Percentiles rank a stretch among this genome's conserved stretches.
Conservation (phyloP, 2,113 vertebrate genomes). For the Camelus dromedarius region DNA sequence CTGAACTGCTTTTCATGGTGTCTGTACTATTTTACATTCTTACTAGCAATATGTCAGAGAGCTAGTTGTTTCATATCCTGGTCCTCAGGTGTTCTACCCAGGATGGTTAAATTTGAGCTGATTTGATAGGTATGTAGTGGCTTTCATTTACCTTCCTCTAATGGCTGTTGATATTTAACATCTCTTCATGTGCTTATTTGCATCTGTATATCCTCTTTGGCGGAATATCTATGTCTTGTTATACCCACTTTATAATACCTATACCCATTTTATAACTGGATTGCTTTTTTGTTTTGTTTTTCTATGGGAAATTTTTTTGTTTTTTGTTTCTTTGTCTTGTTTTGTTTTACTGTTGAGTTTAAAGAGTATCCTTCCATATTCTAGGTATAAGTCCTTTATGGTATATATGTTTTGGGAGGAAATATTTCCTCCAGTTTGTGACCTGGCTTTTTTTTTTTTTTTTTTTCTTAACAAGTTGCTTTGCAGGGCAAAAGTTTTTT, state of each 20-base stretch:
- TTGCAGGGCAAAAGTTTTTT: neutral
- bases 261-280: neutral
- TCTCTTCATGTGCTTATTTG: conserved; percentile 15
- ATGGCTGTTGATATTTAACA: neutral
- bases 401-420: neutral
- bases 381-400: neutral
- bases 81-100: neutral
- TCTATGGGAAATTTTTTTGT: neutral
- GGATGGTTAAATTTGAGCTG: conserved; percentile 10
- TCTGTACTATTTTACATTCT: neutral
- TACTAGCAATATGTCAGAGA: neutral
- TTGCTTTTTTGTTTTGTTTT: neutral
- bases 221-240: neutral
- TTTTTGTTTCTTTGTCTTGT: neutral
- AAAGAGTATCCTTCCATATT: neutral
- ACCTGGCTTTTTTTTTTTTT: neutral
- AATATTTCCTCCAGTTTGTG: neutral
- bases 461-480: neutral
- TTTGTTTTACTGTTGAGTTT: conserved; percentile 40
- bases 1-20: neutral
- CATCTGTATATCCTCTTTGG: neutral
- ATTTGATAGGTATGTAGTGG: neutral
- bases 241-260: neutral
- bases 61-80: neutral
- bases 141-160: conserved; percentile 14